Evolutionary conservation across 2,888 invertebrate genomes (phyloP).

Genomic region (Acleris laterana): DNA sequence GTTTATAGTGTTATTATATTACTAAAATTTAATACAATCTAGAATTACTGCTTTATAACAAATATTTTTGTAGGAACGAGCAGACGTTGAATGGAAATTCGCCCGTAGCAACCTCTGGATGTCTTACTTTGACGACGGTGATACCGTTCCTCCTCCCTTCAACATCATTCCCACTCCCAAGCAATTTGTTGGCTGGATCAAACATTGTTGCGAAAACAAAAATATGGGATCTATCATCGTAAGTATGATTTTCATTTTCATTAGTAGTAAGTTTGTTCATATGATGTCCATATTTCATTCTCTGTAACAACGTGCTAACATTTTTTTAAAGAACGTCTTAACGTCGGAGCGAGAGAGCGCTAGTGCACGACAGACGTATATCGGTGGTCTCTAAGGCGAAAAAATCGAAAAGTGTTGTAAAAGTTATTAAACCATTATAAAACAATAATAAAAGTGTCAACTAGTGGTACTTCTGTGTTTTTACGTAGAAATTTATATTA

Average conservation of each 20-base stretch:
- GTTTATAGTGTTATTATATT: conserved; percentile 50
- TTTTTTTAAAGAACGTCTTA: too few species aligned
- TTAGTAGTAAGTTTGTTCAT: too few species aligned
- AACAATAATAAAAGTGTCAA: too few species aligned
- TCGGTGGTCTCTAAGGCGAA: too few species aligned
- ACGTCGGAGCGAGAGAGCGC: too few species aligned
- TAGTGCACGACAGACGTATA: too few species aligned
- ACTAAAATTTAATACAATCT: neutral
- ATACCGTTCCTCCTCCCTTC: conserved; percentile 97
- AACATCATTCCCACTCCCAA: conserved; percentile 96
- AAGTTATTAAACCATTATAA: too few species aligned
- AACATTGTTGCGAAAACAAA: conserved; percentile 54
- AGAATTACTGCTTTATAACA: too few species aligned
- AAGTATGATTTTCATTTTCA: conserved; percentile 42
- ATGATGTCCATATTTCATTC: too few species aligned
- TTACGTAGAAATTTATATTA: too few species aligned
- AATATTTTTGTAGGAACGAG: conserved; percentile 88
- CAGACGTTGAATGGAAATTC: conserved; percentile 99
- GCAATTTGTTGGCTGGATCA: conserved; percentile 80
- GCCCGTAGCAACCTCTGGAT: conserved; percentile 98
- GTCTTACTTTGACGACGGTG: conserved; percentile 97
- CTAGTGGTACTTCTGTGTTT: too few species aligned
- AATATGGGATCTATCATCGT: conserved; percentile 76
- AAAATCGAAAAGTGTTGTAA: too few species aligned
- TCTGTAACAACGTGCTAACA: neutral